Base-by-base conservation (phyloP, 2,113 vertebrate species). In the Pao palembangensis region DNA sequence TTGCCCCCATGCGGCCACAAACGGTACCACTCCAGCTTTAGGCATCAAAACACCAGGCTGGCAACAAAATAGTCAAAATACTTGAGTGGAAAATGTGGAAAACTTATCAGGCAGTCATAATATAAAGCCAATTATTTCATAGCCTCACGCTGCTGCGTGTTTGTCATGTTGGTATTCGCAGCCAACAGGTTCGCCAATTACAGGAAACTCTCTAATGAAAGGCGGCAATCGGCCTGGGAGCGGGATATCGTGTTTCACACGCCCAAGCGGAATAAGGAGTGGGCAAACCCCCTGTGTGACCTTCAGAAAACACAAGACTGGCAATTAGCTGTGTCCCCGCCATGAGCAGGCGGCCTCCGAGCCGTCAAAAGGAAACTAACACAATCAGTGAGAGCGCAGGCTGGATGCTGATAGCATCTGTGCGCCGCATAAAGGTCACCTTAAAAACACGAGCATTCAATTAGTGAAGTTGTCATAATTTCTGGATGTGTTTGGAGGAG, bases 1-100 rank as follows among this genome's bases (percentile, higher is more conserved):
- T 92, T 81, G 93, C 89, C 93, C 88, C 84, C 94, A 85, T 85
- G 83, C 93, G 94, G 90, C 69, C 20, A 20, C 5, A 55, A 7
- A 34, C 2, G 61, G 70, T 28, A 73, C 43, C 59, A 50, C 46
- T 48, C 6, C 59, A 15, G 47, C 19, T 51, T 38, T 56, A 34
- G 0, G 0, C 1, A 48, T 55, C 16, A n/a, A 11, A 55, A 61
- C 16, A 52, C 58, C 72, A 51, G 63, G 58, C 56, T 69, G 38
- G 28, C 61, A 53, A 15, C 57, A 72, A 66, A 76, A 8, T 55
- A 43, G 34, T 18, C 55, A 64, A 66, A 56, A 55, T 19, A 59
- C 48, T 69, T 55, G 15, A 69, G 41, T 28, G 61, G 19, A 59
- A 69, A 64, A 70, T 38, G 60, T 13, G 43, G 50, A 50, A 70